Evolutionary conservation across 2,888 invertebrate species (phyloP).

Genomic region (Leptura quadrifasciata): DNA sequence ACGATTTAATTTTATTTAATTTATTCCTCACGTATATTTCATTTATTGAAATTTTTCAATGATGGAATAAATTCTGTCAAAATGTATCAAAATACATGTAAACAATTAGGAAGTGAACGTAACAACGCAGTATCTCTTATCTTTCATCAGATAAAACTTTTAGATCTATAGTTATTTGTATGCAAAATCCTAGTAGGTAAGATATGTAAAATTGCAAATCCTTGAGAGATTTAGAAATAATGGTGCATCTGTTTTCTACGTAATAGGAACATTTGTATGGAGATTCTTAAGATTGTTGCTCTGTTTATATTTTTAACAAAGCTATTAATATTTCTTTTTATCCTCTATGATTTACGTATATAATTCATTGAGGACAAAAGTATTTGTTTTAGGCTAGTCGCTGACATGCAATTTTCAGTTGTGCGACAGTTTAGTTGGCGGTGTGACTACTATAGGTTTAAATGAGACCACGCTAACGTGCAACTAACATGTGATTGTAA

Average conservation of each 20-base stretch:
- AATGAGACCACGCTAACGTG: too few relatives aligned
- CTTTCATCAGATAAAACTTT: not conserved
- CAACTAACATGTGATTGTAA: too few relatives aligned
- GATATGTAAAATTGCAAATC: not conserved
- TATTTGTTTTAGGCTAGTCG: too few relatives aligned
- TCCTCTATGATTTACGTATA: too few relatives aligned
- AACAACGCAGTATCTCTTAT: not conserved
- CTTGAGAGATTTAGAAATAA: not conserved
- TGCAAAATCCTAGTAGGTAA: not conserved
- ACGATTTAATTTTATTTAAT: conserved; percentile 7
- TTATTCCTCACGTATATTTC: not conserved
- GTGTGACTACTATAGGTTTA: too few relatives aligned
- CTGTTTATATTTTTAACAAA: too few relatives aligned
- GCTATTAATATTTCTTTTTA: too few relatives aligned
- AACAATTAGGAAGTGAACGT: not conserved
- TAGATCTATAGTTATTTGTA: not conserved
- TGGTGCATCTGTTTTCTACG: not conserved
- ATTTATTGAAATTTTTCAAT: conserved; percentile 7
- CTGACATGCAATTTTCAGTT: too few relatives aligned
- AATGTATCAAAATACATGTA: not conserved
- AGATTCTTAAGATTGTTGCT: not conserved
- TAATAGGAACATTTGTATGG: not conserved
- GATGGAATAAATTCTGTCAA: not conserved
- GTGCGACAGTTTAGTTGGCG: too few relatives aligned
- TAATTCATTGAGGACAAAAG: too few relatives aligned